Evolutionary conservation across 2,888 invertebrate species (phyloP).

Genomic region (Acronicta alni): DNA sequence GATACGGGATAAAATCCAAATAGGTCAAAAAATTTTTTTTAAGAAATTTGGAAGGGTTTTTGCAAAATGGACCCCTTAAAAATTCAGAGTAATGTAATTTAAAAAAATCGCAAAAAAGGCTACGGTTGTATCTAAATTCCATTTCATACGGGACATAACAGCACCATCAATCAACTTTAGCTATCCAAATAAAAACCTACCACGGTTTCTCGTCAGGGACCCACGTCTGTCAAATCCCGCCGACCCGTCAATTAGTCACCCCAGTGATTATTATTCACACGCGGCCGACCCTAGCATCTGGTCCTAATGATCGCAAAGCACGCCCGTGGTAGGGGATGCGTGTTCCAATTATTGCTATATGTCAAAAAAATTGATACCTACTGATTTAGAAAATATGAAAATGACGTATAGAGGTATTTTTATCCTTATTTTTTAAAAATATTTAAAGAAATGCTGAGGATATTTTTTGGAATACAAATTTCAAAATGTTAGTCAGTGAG

Average conservation of each 20-base stretch:
- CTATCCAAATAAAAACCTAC: slow-evolving; percentile 20
- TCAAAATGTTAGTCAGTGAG: too few relatives aligned
- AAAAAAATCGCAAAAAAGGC: too few relatives aligned
- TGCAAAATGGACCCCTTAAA: too few relatives aligned
- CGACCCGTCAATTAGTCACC: slow-evolving; percentile 69
- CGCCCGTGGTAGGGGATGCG: slow-evolving; percentile 51
- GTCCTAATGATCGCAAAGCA: slow-evolving; percentile 77
- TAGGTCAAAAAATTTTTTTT: too few relatives aligned
- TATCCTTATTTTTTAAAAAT: background rate
- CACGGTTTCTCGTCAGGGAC: slow-evolving; percentile 16
- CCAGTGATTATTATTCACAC: slow-evolving; percentile 73
- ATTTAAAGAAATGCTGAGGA: too few relatives aligned
- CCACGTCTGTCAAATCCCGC: slow-evolving; percentile 61
- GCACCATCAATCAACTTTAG: slow-evolving; percentile 7
- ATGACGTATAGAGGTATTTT: background rate
- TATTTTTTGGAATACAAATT: too few relatives aligned
- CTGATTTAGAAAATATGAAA: slow-evolving; percentile 27
- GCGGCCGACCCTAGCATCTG: slow-evolving; percentile 70
- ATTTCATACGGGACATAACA: background rate
- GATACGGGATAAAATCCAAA: too few relatives aligned
- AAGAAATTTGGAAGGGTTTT: too few relatives aligned
- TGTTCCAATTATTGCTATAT: slow-evolving; percentile 25
- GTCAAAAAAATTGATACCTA: slow-evolving; percentile 41
- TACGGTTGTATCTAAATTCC: too few relatives aligned
- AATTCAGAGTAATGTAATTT: too few relatives aligned